Conservation (phyloP, 2,113 vertebrate genomes). For the Fulica atra region DNA sequence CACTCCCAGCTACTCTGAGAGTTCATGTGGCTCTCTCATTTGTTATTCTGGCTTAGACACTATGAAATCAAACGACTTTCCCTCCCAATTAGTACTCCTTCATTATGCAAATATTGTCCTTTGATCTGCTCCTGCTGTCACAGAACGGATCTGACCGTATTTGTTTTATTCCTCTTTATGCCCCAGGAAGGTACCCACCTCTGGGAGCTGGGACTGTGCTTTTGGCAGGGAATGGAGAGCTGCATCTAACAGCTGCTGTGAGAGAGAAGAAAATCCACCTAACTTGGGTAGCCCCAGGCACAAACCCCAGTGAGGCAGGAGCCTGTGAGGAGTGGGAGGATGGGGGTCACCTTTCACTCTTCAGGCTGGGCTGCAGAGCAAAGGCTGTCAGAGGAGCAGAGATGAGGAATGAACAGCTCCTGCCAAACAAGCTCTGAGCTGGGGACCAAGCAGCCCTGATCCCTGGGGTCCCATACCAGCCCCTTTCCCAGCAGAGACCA, state of each 20-base stretch:
- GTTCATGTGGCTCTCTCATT: background rate
- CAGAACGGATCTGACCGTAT: constrained; percentile 27
- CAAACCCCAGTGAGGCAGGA: background rate
- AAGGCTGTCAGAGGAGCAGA: background rate
- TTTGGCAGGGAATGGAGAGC: background rate
- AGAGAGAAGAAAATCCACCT: background rate
- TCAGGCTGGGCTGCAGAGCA: background rate
- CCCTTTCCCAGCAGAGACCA: background rate
- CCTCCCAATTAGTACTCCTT: constrained; percentile 62
- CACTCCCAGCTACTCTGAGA: background rate
- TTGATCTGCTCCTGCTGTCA: constrained; percentile 65
- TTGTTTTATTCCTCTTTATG: constrained; percentile 28
- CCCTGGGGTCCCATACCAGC: background rate
- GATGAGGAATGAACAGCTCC: background rate
- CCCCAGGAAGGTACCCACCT: constrained; percentile 19
- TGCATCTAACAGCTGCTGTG: background rate
- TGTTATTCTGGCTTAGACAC: constrained; percentile 41
- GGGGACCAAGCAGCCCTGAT: background rate
- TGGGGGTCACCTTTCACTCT: background rate
- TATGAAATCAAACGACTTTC: constrained; percentile 55
- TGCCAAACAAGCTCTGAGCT: background rate
- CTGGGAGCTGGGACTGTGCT: background rate
- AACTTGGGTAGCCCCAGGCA: background rate
- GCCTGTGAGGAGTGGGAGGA: background rate
- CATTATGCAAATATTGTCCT: constrained; percentile 67